Evolutionary conservation across 2,888 invertebrate genomes (phyloP), one percentile per base, ranked within the genome.

Genomic region (Cordilura impudica): DNA sequence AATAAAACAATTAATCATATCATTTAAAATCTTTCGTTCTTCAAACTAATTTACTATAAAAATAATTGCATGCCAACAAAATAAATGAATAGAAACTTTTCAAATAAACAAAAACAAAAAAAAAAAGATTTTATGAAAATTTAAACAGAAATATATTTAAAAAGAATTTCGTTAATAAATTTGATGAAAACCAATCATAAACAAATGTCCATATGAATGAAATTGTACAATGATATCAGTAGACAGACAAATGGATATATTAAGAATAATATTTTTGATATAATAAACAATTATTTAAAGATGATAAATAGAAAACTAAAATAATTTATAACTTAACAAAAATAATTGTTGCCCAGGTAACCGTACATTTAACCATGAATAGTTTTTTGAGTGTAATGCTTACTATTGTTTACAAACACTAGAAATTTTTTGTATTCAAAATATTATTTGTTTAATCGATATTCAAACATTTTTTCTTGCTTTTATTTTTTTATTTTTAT

Each of bases 1-100:
- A 69, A 54, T 21, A 54, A 54, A 54, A 23, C 19, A 75, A 67
- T 75, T 69, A 69, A 69, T 75, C 74, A 75, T 75, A 69, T 69
- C 54, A 45, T 23, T 10, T 31, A 66, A 67, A 21, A 60, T 51
- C 61, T 61, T 47, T 35, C 12, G 26, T 51, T 21, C 31, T 39
- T 14, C 26, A 69, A 12, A 1, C 39, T 39, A 35, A 60, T 47
- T 66, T 16, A 16, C 51, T 74, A 16, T 53, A 58, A 1, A 19
- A 23, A 31, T 31, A 31, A 31, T 10, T 49, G 14, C 6, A 8
- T 7, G 47, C 39, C 19, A 31, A 21, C 19, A 14, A 35, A 60
- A 23, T n/a, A 29, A 49, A 58, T 12, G 7, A 35, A 56, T 16
- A 56, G 2, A n/a, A 16, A 0, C 21, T 2, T 26, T 26, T 16